Evolutionary conservation across 2,113 vertebrate species (phyloP).

Genomic region (Mormyrus iriodes): DNA sequence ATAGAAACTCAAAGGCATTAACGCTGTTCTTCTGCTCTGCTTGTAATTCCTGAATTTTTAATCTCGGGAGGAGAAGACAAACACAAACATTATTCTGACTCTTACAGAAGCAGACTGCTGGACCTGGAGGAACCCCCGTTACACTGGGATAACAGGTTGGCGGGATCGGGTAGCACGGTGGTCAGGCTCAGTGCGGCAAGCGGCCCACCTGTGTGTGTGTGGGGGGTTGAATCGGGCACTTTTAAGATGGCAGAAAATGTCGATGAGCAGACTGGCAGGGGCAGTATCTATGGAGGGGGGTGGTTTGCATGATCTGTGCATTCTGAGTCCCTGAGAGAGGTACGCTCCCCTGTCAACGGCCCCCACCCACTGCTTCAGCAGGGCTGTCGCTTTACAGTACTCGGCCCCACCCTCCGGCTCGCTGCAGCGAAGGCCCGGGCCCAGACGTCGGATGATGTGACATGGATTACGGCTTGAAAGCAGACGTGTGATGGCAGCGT

Average conservation of each 20-base stretch:
- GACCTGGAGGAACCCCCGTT: background rate
- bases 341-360: background rate
- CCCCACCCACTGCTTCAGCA: background rate
- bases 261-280: background rate
- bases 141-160: background rate
- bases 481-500: background rate
- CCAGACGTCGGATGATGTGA: background rate
- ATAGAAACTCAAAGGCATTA: conserved; percentile 16
- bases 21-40: conserved; percentile 16
- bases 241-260: background rate
- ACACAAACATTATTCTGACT: too few relatives aligned
- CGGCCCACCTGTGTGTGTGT: too few relatives aligned
- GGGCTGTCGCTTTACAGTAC: background rate
- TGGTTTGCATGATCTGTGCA: background rate
- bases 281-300: background rate
- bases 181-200: background rate
- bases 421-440: too few relatives aligned
- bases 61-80: conserved; percentile 14
- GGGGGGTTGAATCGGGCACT: background rate
- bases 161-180: background rate
- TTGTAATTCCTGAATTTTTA: conserved; percentile 26
- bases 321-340: background rate
- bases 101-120: background rate
- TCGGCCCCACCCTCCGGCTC: background rate
- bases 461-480: background rate